Evolutionary conservation across 2,113 vertebrate genomes (phyloP), one percentile per base, ranked within the genome.

Genomic region (Strix uralensis): DNA sequence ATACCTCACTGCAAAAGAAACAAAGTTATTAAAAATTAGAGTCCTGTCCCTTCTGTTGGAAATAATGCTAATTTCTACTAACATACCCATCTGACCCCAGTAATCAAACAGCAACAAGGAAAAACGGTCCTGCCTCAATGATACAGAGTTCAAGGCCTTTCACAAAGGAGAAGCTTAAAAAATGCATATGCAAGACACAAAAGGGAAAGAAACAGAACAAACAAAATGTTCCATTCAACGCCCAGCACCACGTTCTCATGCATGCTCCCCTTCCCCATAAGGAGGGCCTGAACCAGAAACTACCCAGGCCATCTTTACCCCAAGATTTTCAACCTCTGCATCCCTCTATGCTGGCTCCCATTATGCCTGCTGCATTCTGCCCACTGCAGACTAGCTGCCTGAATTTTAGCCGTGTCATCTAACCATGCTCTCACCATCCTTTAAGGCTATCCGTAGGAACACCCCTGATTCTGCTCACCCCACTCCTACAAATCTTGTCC

Each of bases 381-480:
- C 66, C 81, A 72, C 61, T 72, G 86, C 92, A 88, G 88, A 86
- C 4, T 13, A 14, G 18, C 9, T 30, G 55, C 46, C 27, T 32
- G 25, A 79, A 94, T 95, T 96, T 81, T 74, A 96, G 90, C 92
- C 79, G 0, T 96, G 90, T 96, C 94, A 96, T 78, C 51, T 55
- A 81, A 34, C 30, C 44, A 20, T 5, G 11, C 36, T 61, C 79
- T n/a, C 52, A 52, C 29, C 22, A 81, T 6, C 17, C 30, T 34
- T 65, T 10, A 55, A 65, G 15, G 5, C 38, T 55, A 71, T 2
- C 32, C 16, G 0, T 5, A 54, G 47, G 18, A 65, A 21, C 17
- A 55, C 3, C 46, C 29, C 55, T 3, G 25, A 13, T 26, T 46
- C 47, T 14, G 29, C 42, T 19, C 63, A 70, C 6, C 7, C 26